Percentiles rank a stretch among this genome's conserved stretches.
These are phyloP conservation scores for Phoronis australis DNA, from an alignment of 2,888 invertebrate species.

Conservation along the genomic window DNA sequence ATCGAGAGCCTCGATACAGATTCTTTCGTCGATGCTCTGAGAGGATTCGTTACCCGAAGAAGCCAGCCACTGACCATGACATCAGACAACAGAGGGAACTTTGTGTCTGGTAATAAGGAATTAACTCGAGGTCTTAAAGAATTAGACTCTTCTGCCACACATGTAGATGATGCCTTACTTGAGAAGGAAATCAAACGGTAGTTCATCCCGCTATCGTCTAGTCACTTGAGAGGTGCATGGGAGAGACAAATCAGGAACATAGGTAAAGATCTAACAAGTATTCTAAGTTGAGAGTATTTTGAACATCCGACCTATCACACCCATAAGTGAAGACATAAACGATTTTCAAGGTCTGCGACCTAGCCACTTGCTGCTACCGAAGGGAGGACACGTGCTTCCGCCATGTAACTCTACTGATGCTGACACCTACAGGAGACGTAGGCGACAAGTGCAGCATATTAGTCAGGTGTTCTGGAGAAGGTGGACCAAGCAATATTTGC, in stretches of 20 bases:
- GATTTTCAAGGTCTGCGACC: not conserved
- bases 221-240: conserved; percentile 8
- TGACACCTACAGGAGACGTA: conserved; percentile 2
- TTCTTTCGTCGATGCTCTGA: not conserved
- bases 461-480: conserved; percentile 1
- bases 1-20: not conserved
- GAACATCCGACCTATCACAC: conserved; percentile 2
- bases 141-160: not conserved
- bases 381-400: not conserved
- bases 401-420: conserved; percentile 3
- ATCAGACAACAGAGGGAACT: not conserved
- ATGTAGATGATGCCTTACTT: not conserved
- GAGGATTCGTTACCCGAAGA: not conserved
- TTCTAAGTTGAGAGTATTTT: conserved; percentile 3
- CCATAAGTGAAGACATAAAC: not conserved
- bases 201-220: not conserved
- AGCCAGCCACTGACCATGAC: not conserved
- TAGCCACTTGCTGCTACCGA: conserved; percentile 1
- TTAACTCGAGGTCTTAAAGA: not conserved
- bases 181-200: not conserved
- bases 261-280: conserved; percentile 1
- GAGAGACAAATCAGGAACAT: conserved; percentile 5
- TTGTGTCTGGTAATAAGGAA: not conserved
- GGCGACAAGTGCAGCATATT: conserved; percentile 5
- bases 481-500: conserved; percentile 1